phyloP scores from a whole-genome alignment of 2,797 vertebrate genomes.

The Spinus pinus region DNA sequence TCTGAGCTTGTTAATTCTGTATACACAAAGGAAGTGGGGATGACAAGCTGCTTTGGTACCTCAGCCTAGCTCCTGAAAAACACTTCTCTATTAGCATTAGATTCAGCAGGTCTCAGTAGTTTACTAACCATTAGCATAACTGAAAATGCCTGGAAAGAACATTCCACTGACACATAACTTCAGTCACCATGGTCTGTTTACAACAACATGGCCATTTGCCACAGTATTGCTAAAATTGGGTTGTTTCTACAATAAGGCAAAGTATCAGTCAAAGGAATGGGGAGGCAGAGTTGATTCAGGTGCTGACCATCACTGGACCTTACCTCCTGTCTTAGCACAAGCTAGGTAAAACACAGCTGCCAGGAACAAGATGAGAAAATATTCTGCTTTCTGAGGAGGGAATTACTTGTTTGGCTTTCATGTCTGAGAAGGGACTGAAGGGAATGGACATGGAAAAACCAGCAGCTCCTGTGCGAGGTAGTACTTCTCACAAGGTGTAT shows the following conservation, averaged over 20 bases:
- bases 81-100: neutral
- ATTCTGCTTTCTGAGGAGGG: neutral
- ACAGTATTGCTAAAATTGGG: neutral
- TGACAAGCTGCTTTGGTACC: neutral
- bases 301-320: neutral
- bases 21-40: neutral
- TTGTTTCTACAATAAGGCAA: neutral
- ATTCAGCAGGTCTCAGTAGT: neutral
- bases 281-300: neutral
- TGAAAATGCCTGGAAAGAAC: slow-evolving; percentile 10
- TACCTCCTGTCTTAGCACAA: neutral
- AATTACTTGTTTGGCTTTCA: neutral
- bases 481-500: neutral
- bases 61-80: neutral
- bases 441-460: neutral
- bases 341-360: neutral
- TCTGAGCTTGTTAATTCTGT: neutral
- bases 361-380: neutral
- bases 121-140: neutral
- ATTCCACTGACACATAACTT: neutral
- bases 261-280: neutral
- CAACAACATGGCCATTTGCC: neutral
- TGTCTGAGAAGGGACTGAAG: neutral
- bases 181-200: neutral
- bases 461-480: neutral